These are phyloP conservation scores for Drosophila ananassae DNA, from an alignment of 1,140 invertebrate species.

Conservation along the genomic window DNA sequence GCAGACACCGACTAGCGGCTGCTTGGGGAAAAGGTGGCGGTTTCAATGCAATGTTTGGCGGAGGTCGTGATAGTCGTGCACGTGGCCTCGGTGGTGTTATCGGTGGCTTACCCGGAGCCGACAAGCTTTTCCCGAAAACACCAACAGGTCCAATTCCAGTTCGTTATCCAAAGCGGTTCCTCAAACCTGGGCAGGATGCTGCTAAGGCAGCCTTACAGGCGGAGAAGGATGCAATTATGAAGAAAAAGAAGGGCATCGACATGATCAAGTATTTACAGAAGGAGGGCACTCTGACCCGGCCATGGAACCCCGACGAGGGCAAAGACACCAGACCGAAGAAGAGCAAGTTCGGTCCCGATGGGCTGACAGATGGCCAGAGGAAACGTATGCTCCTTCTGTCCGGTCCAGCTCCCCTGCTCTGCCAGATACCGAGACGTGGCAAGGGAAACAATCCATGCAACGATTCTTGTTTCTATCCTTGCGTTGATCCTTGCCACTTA, in stretches of 20 bases:
- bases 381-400: constrained; percentile 4
- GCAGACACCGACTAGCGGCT: not conserved
- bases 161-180: constrained; percentile 26
- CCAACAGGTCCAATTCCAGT: constrained; percentile 29
- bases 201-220: constrained; percentile 16
- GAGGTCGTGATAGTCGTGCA: not conserved
- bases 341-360: constrained; percentile 20
- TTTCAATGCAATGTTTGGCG: not conserved
- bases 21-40: constrained; percentile 25
- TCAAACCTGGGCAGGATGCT: constrained; percentile 6
- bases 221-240: not conserved
- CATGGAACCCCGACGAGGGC: constrained; percentile 37
- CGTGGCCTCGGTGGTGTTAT: not conserved
- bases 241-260: constrained; percentile 24
- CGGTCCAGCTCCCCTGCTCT: constrained; percentile 1
- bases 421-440: constrained; percentile 8
- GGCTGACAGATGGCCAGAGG: constrained; percentile 30
- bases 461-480: not conserved
- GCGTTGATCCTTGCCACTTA: not conserved
- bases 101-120: not conserved
- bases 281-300: constrained; percentile 14
- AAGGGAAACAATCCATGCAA: not conserved
- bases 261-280: constrained; percentile 54
- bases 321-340: constrained; percentile 15
- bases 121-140: constrained; percentile 8